Conservation (phyloP, 2,797 vertebrate species). For the Thaleichthys pacificus region DNA sequence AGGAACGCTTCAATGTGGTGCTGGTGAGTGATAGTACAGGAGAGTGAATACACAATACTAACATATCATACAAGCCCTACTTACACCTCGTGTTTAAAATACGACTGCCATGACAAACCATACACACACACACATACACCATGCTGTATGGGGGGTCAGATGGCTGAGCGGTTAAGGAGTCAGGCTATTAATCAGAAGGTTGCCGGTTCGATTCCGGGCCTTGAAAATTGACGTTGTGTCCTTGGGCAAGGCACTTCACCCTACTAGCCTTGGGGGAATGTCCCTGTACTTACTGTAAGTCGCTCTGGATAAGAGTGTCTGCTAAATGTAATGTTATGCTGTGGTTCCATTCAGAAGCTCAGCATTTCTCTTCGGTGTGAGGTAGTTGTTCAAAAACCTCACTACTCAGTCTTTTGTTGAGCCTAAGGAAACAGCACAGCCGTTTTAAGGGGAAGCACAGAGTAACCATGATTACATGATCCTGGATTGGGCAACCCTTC, state of each 20-base stretch:
- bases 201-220: too few relatives aligned
- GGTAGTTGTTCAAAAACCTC: neutral
- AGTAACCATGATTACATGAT: neutral
- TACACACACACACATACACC: neutral
- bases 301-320: too few relatives aligned
- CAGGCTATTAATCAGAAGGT: too few relatives aligned
- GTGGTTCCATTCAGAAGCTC: neutral
- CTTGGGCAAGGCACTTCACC: too few relatives aligned
- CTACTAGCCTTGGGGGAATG: too few relatives aligned
- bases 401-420: constrained; percentile 6
- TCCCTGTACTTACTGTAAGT: too few relatives aligned
- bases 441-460: constrained; percentile 58
- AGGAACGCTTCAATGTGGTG: constrained; percentile 85
- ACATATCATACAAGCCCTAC: neutral
- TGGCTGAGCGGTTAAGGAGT: too few relatives aligned
- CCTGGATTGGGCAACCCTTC: constrained; percentile 59
- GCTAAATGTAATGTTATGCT: neutral
- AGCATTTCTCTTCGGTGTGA: neutral
- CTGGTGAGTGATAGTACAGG: constrained; percentile 80
- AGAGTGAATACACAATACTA: neutral
- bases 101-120: neutral
- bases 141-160: neutral
- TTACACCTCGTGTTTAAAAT: neutral
- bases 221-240: too few relatives aligned
- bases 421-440: constrained; percentile 23